Evolutionary conservation across 2,113 vertebrate genomes (phyloP), one percentile per base, ranked within the genome.

Genomic region (Turnix velox): DNA sequence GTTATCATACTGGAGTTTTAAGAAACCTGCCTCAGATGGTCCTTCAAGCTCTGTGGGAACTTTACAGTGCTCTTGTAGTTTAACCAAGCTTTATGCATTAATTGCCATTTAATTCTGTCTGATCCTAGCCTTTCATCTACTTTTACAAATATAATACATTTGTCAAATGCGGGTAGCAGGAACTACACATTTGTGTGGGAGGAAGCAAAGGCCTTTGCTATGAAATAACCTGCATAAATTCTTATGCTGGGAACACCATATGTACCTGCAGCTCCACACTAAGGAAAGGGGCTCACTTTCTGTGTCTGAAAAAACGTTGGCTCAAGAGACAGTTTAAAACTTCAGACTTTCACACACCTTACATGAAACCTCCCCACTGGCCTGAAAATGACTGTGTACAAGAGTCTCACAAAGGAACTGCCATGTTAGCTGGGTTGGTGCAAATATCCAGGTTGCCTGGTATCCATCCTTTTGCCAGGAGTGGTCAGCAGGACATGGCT

Each of bases 81-180:
- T 28, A 82, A 19, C 14, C 42, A 78, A 77, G n/a, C 58, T 80
- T 83, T 93, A 17, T 79, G 80, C 59, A 63, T 94, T 61, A 76
- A 79, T 84, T 61, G 39, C n/a, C n/a, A n/a, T 62, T 91, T 61
- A 72, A 87, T 93, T 94, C 71, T 92, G 76, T 94, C 73, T 93
- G 81, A 87, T 89, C 81, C 49, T 57, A 74, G 68, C 62, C 90
- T 95, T 94, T 96, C 87, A 93, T 96, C 79, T 91, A 20, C 65
- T 90, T 82, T 91, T 84, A 68, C 67, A 80, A 86, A 89, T 95
- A 76, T 25, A 59, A 78, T 77, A 20, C 24, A 31, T 30, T 76
- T 94, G 71, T 82, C 90, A 75, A 68, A 90, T 85, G 88, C 90
- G 72, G 73, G 79, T 89, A 82, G 74, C 28, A 88, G 76, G 55